phyloP scores from a whole-genome alignment of 2,888 invertebrate genomes.

The Nemotelus pantherinus region DNA sequence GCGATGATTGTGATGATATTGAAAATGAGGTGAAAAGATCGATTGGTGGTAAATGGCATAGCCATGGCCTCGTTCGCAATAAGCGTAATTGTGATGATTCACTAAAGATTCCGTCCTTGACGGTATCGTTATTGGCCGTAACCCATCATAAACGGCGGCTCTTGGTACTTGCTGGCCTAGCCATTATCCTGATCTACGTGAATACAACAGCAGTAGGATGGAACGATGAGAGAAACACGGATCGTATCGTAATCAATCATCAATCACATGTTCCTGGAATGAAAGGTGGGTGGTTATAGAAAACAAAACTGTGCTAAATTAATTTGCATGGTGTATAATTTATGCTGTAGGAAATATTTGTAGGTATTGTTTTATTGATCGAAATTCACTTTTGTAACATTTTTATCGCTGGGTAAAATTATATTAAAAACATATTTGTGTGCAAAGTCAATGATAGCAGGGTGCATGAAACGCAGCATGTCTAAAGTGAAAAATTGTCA shows the following conservation, averaged over 20 bases:
- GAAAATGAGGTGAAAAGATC: conserved; percentile 9
- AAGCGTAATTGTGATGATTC: conserved; percentile 43
- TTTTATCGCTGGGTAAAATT: not conserved
- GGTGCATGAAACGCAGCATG: too few relatives aligned
- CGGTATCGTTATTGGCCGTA: not conserved
- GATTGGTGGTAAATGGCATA: conserved; percentile 8
- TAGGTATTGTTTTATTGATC: too few relatives aligned
- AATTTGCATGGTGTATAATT: not conserved
- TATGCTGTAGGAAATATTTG: too few relatives aligned
- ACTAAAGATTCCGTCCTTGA: not conserved
- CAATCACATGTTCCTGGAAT: conserved; percentile 61
- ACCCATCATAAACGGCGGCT: conserved; percentile 48
- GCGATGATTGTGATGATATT: conserved; percentile 46
- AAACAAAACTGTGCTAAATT: too few relatives aligned
- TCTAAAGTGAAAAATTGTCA: too few relatives aligned
- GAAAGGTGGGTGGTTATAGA: conserved; percentile 57
- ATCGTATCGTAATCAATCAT: conserved; percentile 58
- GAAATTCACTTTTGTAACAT: not conserved
- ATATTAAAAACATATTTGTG: not conserved
- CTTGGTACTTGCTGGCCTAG: conserved; percentile 51
- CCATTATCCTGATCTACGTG: conserved; percentile 56
- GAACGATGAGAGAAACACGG: conserved; percentile 52
- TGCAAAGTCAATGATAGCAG: too few relatives aligned
- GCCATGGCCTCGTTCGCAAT: conserved; percentile 42
- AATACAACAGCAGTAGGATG: conserved; percentile 56